A percentile compares a stretch with the other conserved stretches of the same genome.
Evolutionary conservation across 2,113 vertebrate genomes (phyloP).

Genomic region (Ceyx melanurus): DNA sequence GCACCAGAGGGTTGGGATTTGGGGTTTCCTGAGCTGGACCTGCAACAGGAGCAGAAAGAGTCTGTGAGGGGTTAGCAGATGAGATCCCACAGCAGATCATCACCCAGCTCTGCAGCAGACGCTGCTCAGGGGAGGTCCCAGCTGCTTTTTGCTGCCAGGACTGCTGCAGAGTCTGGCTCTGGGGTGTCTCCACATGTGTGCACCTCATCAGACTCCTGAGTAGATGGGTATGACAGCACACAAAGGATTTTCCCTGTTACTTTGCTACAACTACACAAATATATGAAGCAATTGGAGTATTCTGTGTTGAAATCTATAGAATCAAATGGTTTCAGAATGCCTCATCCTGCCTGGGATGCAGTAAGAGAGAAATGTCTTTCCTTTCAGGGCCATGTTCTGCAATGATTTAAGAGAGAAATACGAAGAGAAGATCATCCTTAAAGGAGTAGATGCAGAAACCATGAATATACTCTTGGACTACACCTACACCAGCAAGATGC

Average conservation of each 20-base stretch:
- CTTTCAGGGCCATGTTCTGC: conserved; percentile 95
- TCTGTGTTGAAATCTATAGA: conserved; percentile 39
- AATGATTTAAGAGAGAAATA: conserved; percentile 92
- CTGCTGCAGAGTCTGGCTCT: not conserved
- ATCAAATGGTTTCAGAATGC: conserved; percentile 24
- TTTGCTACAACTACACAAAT: conserved; percentile 10
- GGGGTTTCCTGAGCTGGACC: not conserved
- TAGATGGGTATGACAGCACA: not conserved
- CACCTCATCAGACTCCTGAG: not conserved
- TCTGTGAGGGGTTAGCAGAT: not conserved
- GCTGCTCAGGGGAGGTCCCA: not conserved
- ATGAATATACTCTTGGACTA: conserved; percentile 92
- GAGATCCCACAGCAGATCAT: not conserved
- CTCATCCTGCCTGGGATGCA: not conserved
- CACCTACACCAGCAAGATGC: conserved; percentile 91
- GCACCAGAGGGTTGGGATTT: not conserved
- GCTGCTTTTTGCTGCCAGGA: not conserved
- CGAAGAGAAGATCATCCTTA: conserved; percentile 89
- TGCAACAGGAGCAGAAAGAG: not conserved
- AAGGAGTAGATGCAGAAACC: conserved; percentile 88
- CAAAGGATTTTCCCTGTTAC: not conserved
- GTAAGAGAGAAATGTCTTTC: conserved; percentile 35
- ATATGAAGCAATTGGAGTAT: conserved; percentile 7
- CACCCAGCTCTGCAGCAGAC: not conserved
- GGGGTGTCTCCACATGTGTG: not conserved